Evolutionary conservation across 92 coral and sea anemone genomes (phyloP), one percentile per base, ranked within the genome.

Genomic region (Metridium senile): DNA sequence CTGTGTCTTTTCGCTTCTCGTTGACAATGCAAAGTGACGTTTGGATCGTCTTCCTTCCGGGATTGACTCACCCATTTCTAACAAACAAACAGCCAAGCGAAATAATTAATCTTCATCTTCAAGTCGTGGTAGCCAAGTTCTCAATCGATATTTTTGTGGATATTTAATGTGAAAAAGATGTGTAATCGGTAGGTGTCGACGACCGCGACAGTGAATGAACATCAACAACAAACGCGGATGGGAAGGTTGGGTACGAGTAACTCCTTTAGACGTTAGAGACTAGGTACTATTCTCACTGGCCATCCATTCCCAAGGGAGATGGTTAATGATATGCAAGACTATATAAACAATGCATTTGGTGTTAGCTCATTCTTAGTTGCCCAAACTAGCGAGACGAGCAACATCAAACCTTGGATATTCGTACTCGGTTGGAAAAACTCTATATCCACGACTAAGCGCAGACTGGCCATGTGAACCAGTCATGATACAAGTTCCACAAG

Each of bases 201-300:
- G n/a, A 54, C 17, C 61, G 17, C 23, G 59, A 23, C 66, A 61
- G 31, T 10, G 61, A 61, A 61, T 61, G 66, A 61, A 61, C 66
- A 63, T 63, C 69, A 63, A 63, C 69, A 63, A 63, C 69, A 63
- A 11, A 63, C 69, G 9, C 69, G 39, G 69, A 2, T 30, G 17
- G 17, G 69, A 2, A 29, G 22, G 13, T 39, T 63, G 22, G 21
- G 69, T 63, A 63, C 69, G 27, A 63, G 22, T 30, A 11, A 28
- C 69, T 2, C 69, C 43, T 31, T 27, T 1, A 29, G 17, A 10
- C 49, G 49, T 13, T 20, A 26, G 63, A 57, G 28, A 57, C 63
- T 57, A 57, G 22, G 63, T 20, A 26, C 25, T 26, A 57, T n/a
- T n/a, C n/a, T n/a, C n/a, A n/a, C n/a, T n/a, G n/a, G n/a, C n/a